phyloP scores from a whole-genome alignment of 2,113 vertebrate species.

The Takifugu bimaculatus region DNA sequence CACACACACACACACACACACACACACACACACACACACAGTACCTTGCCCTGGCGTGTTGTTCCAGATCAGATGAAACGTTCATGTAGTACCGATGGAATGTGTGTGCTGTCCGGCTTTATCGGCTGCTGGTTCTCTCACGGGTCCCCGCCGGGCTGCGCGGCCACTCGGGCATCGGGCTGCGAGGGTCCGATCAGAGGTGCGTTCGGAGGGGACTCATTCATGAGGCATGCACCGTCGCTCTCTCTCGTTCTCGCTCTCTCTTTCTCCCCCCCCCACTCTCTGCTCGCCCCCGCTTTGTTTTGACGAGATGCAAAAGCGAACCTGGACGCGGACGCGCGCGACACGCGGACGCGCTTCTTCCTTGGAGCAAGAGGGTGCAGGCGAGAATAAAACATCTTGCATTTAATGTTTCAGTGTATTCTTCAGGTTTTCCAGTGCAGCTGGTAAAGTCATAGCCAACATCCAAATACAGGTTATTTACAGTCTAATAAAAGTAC shows the following conservation, averaged over 20 bases:
- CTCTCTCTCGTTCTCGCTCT: conserved; percentile 7
- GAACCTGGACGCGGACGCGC: conserved; percentile 43
- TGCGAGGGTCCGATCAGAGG: conserved; percentile 39
- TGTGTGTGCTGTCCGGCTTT: conserved; percentile 28
- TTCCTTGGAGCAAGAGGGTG: conserved; percentile 1
- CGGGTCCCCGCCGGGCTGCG: conserved; percentile 27
- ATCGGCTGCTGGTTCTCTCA: conserved; percentile 28
- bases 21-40: conserved; percentile 29
- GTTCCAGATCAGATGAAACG: conserved; percentile 42
- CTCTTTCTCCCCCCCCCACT: conserved; percentile 11
- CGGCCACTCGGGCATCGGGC: conserved; percentile 33
- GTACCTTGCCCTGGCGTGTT: conserved; percentile 42
- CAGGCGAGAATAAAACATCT: not conserved
- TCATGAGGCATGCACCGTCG: conserved; percentile 54
- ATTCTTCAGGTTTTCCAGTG: not conserved
- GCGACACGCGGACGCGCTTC: conserved; percentile 38
- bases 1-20: not conserved
- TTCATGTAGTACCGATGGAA: conserved; percentile 24
- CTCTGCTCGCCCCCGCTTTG: conserved; percentile 67
- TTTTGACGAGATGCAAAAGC: conserved; percentile 68
- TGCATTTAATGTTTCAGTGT: too few relatives aligned
- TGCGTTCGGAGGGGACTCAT: conserved; percentile 48
- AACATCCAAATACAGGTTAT: too few relatives aligned
- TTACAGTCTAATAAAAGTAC: too few relatives aligned
- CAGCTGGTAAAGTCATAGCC: too few relatives aligned